Evolutionary conservation across 2,888 invertebrate genomes (phyloP).

Genomic region (Andrena praecox): DNA sequence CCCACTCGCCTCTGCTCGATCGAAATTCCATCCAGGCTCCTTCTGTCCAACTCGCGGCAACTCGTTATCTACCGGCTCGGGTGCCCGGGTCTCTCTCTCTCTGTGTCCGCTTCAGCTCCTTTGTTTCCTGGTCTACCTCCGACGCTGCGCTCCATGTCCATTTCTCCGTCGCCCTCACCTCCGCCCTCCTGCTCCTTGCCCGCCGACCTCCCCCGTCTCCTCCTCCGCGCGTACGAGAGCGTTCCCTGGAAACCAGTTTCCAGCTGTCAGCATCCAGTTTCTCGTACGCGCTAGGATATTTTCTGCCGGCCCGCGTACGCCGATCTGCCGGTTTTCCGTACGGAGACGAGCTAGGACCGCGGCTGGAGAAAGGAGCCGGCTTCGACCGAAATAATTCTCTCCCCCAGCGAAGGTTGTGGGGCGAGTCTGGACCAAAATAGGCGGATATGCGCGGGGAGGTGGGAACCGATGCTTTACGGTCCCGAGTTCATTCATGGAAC

Average conservation of each 20-base stretch:
- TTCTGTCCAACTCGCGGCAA: background rate
- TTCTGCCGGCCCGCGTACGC: slow-evolving; percentile 15
- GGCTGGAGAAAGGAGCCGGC: slow-evolving; percentile 57
- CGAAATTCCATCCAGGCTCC: background rate
- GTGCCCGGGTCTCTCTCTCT: slow-evolving; percentile 25
- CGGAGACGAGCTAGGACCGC: background rate
- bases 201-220: background rate
- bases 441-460: slow-evolving; percentile 50
- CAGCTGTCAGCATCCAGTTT: slow-evolving; percentile 74
- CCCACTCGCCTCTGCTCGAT: background rate
- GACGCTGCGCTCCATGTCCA: slow-evolving; percentile 24
- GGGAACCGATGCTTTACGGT: slow-evolving; percentile 48
- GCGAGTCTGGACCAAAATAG: slow-evolving; percentile 76
- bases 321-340: slow-evolving; percentile 7
- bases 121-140: slow-evolving; percentile 45
- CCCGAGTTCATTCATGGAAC: slow-evolving; percentile 56
- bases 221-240: slow-evolving; percentile 33
- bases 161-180: background rate
- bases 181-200: slow-evolving; percentile 32
- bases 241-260: slow-evolving; percentile 71
- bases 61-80: slow-evolving; percentile 17
- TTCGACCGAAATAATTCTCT: slow-evolving; percentile 78
- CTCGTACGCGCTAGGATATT: slow-evolving; percentile 46
- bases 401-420: slow-evolving; percentile 74
- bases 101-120: slow-evolving; percentile 18